Conservation (phyloP, 2,113 vertebrate genomes). For the Archocentrus centrarchus region DNA sequence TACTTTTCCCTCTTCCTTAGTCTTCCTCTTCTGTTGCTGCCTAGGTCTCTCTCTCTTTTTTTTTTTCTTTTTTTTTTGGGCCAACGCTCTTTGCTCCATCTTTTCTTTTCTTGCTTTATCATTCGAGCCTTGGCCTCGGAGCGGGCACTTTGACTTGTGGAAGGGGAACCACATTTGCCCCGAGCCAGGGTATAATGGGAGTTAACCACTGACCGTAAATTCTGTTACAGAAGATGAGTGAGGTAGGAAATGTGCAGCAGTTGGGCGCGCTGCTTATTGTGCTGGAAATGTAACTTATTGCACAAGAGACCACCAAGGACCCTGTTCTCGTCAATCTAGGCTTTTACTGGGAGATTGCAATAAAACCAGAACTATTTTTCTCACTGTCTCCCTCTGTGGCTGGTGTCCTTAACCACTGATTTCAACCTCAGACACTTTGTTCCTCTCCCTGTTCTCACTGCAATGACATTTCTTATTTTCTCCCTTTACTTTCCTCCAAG, state of each 20-base stretch:
- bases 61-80: background rate
- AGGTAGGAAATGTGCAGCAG: slow-evolving; percentile 26
- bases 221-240: slow-evolving; percentile 52
- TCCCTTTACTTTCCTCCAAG: slow-evolving; percentile 12
- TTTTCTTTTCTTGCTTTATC: slow-evolving; percentile 25
- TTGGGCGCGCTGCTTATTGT: slow-evolving; percentile 55
- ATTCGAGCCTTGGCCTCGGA: slow-evolving; percentile 29
- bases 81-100: background rate
- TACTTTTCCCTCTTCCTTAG: slow-evolving; percentile 23
- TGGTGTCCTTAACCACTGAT: slow-evolving; percentile 35
- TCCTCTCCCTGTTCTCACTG: slow-evolving; percentile 26
- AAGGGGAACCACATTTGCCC: slow-evolving; percentile 33
- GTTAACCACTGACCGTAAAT: slow-evolving; percentile 67
- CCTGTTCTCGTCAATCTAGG: slow-evolving; percentile 57
- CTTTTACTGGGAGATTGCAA: slow-evolving; percentile 66
- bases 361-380: slow-evolving; percentile 52
- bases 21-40: slow-evolving; percentile 10
- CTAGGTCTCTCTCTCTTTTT: background rate
- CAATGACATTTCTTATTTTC: slow-evolving; percentile 17
- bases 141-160: slow-evolving; percentile 49
- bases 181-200: slow-evolving; percentile 52
- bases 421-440: slow-evolving; percentile 32
- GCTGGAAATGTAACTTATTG: slow-evolving; percentile 64
- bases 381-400: slow-evolving; percentile 28
- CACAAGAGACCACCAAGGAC: slow-evolving; percentile 48